phyloP scores from a whole-genome alignment of 1,140 invertebrate genomes.

The Lasioglossum albipes region DNA sequence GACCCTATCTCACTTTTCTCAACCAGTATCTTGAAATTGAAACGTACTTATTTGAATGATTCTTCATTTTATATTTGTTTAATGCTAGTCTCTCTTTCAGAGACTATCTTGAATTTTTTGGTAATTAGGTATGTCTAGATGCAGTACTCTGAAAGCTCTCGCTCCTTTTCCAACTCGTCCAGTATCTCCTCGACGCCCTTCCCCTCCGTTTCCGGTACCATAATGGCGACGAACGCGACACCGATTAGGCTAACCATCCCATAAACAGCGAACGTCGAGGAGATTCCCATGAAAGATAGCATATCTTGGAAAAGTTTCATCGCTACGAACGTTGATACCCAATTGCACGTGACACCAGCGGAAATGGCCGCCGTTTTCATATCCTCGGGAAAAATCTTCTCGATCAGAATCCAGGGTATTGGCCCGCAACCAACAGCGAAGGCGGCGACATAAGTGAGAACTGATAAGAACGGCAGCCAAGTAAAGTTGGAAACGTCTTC shows the following conservation, averaged over 20 bases:
- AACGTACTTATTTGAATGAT: too few species aligned
- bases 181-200: constrained; percentile 81
- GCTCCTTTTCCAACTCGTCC: constrained; percentile 37
- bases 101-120: background rate
- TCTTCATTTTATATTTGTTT: background rate
- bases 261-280: constrained; percentile 81
- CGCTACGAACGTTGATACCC: constrained; percentile 81
- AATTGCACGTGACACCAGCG: constrained; percentile 79
- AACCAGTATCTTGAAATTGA: too few species aligned
- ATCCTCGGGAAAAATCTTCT: constrained; percentile 77
- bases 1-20: too few species aligned
- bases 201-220: constrained; percentile 83
- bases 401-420: constrained; percentile 78
- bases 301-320: constrained; percentile 79
- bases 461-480: constrained; percentile 80
- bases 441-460: constrained; percentile 77
- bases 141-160: background rate
- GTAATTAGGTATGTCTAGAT: background rate
- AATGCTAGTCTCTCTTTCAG: background rate
- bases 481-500: constrained; percentile 68
- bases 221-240: constrained; percentile 78
- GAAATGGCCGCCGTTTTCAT: constrained; percentile 79
- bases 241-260: constrained; percentile 79
- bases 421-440: constrained; percentile 78
- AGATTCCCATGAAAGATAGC: constrained; percentile 76